Base-by-base conservation (phyloP, 2,797 vertebrate species). In the Alectoris magna region DNA sequence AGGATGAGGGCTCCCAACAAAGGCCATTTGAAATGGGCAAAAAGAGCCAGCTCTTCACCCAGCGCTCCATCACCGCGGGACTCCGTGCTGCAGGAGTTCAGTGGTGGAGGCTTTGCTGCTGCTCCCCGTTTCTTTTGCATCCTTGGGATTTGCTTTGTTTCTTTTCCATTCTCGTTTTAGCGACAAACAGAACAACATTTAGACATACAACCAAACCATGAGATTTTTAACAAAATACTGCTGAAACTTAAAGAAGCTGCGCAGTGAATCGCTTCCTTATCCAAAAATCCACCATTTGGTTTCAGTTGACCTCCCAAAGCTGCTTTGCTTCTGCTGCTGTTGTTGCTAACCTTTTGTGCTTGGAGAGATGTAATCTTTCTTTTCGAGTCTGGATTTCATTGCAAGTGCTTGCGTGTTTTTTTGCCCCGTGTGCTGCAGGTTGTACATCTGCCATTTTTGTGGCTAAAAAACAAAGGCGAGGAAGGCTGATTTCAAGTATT, bases 401-500 rank as follows among this genome's bases (percentile, higher is more conserved):
- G 49, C 14, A 51, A 68, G 56, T 67, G 36, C 9, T 67, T 56
- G 59, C 8, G 21, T 69, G 69, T 11, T 69, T 51, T 75, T 70
- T 43, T 59, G 6, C 63, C 29, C 82, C 41, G 55, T 64, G n/a
- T 84, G 2, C 39, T 90, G 44, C 29, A 69, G 55, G 62, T 71
- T 91, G 21, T 79, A 38, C 59, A 67, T 64, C 62, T 22, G 39
- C 62, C 19, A 27, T 66, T 89, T 69, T 72, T 74, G 48, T 87
- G 68, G 36, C 77, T 90, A 51, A 80, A 87, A 87, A 88, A 64
- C 71, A 84, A 60, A 82, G 46, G n/a, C 26, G 63, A 27, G 44
- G 39, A 91, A 87, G 49, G 44, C 71, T 93, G 74, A 38, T 82
- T 87, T 90, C 64, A 74, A 82, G 60, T 91, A 59, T 88, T 94